Conservation (phyloP, 2,888 invertebrate genomes). For the Pegoplata infirma region DNA sequence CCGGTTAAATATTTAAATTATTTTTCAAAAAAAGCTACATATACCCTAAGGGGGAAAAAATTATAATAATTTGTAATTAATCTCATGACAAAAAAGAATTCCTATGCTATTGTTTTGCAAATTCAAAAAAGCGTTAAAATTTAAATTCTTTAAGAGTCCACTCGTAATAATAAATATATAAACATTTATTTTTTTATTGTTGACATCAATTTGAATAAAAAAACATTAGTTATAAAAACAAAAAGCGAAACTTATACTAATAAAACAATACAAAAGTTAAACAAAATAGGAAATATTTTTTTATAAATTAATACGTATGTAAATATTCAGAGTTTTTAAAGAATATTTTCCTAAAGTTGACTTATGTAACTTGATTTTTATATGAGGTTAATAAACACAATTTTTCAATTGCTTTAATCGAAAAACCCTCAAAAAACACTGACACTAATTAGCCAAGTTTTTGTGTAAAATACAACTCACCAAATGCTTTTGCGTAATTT, state of each 20-base stretch:
- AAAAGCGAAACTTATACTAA: conserved; percentile 12
- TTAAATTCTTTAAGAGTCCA: conserved; percentile 45
- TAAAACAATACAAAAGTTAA: conserved; percentile 1
- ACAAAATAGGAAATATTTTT: no score
- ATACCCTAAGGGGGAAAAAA: conserved; percentile 22
- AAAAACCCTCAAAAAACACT: no score
- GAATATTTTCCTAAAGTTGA: no score
- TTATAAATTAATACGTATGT: no score
- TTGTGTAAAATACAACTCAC: no score
- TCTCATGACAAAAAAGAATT: conserved; percentile 25
- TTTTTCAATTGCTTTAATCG: no score
- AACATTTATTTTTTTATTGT: conserved; percentile 14
- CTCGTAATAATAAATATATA: conserved; percentile 20
- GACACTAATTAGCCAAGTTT: no score
- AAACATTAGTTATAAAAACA: conserved; percentile 23
- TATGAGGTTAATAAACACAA: no score
- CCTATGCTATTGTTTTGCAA: conserved; percentile 35
- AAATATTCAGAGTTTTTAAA: no score
- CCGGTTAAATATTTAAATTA: neutral
- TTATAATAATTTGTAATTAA: conserved; percentile 29
- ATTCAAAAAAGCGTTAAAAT: conserved; percentile 39
- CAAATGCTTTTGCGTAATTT: no score
- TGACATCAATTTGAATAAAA: conserved; percentile 50
- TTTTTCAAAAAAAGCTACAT: neutral
- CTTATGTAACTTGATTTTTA: no score